phyloP scores from a whole-genome alignment of 2,797 vertebrate species.

The Tapirus indicus region DNA sequence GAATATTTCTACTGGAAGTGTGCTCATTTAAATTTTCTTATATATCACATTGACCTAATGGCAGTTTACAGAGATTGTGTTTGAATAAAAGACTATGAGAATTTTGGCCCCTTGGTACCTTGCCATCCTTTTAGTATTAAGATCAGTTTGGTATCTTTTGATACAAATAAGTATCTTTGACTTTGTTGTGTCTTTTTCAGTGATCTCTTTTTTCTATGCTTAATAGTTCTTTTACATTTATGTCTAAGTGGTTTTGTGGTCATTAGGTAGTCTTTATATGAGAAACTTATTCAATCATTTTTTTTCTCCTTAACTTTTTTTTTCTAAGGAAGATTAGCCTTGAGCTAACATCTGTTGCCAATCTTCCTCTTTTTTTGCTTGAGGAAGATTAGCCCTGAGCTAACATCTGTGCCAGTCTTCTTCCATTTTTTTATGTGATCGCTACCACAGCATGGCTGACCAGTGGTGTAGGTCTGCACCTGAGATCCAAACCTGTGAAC shows the following conservation, averaged over 20 bases:
- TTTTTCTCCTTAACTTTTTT: background rate
- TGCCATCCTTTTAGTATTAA: background rate
- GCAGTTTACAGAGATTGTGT: background rate
- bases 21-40: slow-evolving; percentile 17
- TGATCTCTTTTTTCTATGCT: background rate
- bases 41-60: background rate
- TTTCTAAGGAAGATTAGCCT: no score
- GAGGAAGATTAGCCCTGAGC: no score
- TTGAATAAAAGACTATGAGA: background rate
- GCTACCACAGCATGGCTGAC: no score
- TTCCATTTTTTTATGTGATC: no score
- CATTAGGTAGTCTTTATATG: slow-evolving; percentile 15
- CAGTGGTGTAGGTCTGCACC: no score
- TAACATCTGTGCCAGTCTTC: no score
- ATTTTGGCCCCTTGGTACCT: background rate
- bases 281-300: background rate
- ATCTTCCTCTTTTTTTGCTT: no score
- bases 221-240: background rate
- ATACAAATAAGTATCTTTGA: background rate
- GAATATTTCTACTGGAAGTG: slow-evolving; percentile 8
- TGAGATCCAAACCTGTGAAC: no score
- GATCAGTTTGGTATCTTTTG: slow-evolving; percentile 32
- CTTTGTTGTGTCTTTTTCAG: background rate
- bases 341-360: no score
- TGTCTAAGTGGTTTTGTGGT: background rate